These are phyloP conservation scores for Monarcha castaneiventris DNA, from an alignment of 2,113 vertebrate genomes.

Conservation along the genomic window DNA sequence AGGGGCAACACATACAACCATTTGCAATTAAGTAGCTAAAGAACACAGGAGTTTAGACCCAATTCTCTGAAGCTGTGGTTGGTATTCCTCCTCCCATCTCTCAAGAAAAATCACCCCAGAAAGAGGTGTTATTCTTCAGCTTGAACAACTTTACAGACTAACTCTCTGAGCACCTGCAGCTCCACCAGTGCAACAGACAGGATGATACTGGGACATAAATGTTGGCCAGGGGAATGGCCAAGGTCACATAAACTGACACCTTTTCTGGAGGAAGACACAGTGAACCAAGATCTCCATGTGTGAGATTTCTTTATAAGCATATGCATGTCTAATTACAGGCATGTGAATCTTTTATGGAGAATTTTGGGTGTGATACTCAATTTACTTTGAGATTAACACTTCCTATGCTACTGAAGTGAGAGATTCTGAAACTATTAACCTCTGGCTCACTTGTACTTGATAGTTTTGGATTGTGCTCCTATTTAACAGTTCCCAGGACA, in stretches of 20 bases:
- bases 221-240: background rate
- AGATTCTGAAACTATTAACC: background rate
- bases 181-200: background rate
- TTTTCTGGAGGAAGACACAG: background rate
- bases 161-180: background rate
- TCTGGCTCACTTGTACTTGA: background rate
- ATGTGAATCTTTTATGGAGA: background rate
- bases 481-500: background rate
- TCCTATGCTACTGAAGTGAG: background rate
- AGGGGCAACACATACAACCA: background rate
- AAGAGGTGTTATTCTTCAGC: background rate
- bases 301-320: background rate
- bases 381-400: slow-evolving; percentile 9
- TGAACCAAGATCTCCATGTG: background rate
- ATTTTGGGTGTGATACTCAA: background rate
- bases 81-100: background rate
- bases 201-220: background rate
- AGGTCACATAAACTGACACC: background rate
- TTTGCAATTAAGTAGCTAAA: background rate
- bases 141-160: background rate
- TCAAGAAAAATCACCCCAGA: background rate
- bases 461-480: background rate
- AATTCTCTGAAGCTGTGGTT: background rate
- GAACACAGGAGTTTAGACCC: background rate
- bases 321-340: background rate